Base-by-base conservation (phyloP, 2,888 invertebrate species). In the Amphipyra berbera region DNA sequence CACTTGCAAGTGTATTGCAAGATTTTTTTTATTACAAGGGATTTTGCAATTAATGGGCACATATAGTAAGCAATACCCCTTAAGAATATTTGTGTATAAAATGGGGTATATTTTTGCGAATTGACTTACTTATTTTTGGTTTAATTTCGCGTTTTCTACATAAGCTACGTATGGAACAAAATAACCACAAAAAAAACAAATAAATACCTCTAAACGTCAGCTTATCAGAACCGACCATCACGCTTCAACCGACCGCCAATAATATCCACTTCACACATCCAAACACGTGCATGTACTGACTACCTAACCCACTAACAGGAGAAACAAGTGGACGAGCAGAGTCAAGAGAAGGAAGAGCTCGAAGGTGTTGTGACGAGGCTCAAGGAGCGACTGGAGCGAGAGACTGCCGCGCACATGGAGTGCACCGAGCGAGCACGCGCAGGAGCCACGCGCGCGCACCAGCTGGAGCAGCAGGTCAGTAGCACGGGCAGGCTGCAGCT, bases 291-390 rank as follows among this genome's bases (percentile, higher is more conserved):
- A 85, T 84, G 85, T 63, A 72, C 81, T 82, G 73, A 82, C 62
- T 45, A 15, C 73, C 73, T 78, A 77, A 79, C 78, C 48, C 42
- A 88, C 88, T 89, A 89, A 87, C 88, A 95, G 94, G 99, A 99
- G 90, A 98, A 98, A 90, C 98, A 99, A 88, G 95, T 98, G 70
- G 99, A 99, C 93, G 96, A 97, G 82, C 96, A 97, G 85, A 96
- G 97, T 64, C 98, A 98, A 86, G 99, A 99, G 93, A 97, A 98
- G 85, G 99, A 99, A 92, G 99, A 99, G 90, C 95, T 98, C 79
- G 98, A 98, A 89, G 97, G 97, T 1, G 97, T 97, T 64, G 94
- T 98, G 69, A 93, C 96, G 0, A 95, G 98, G 57, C 96, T 98
- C 85, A 98, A 98, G 85, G 98, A 98, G 83, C 96, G 98, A 6